Conservation (phyloP, 2,797 vertebrate genomes). For the Chaetophractus vellerosus region DNA sequence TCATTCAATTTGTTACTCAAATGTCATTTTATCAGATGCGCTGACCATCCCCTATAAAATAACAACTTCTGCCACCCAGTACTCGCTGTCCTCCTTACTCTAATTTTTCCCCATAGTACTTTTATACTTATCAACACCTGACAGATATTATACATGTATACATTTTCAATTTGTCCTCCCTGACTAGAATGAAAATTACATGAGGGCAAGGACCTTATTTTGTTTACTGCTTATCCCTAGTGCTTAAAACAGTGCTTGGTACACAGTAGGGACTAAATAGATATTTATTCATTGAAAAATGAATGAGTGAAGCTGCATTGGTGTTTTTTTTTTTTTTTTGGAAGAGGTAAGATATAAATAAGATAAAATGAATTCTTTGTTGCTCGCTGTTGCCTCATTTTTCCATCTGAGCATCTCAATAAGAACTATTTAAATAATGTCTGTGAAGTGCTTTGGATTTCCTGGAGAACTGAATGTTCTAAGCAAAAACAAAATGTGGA, state of each 20-base stretch:
- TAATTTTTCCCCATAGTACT: background rate
- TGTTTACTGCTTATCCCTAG: background rate
- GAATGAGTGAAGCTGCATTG: background rate
- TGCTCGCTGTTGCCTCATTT: background rate
- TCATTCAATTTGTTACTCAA: background rate
- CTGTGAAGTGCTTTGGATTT: conserved; percentile 32
- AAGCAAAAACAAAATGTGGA: conserved; percentile 63
- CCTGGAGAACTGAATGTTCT: conserved; percentile 16
- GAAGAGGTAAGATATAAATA: conserved; percentile 30
- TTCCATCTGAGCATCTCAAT: conserved; percentile 26
- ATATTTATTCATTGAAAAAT: background rate
- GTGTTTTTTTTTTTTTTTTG: background rate
- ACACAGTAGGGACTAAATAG: background rate
- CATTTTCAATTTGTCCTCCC: background rate
- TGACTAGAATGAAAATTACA: background rate
- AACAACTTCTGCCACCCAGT: background rate
- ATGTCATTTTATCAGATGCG: background rate
- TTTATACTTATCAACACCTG: background rate
- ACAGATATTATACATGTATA: too few relatives aligned
- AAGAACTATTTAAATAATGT: conserved; percentile 16
- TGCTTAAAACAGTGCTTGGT: background rate
- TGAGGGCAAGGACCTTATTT: background rate
- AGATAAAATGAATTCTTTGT: conserved; percentile 16
- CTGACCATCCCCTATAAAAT: background rate
- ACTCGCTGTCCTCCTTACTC: background rate